Conservation (phyloP, 2,888 invertebrate genomes). For the Hymenopus coronatus region DNA sequence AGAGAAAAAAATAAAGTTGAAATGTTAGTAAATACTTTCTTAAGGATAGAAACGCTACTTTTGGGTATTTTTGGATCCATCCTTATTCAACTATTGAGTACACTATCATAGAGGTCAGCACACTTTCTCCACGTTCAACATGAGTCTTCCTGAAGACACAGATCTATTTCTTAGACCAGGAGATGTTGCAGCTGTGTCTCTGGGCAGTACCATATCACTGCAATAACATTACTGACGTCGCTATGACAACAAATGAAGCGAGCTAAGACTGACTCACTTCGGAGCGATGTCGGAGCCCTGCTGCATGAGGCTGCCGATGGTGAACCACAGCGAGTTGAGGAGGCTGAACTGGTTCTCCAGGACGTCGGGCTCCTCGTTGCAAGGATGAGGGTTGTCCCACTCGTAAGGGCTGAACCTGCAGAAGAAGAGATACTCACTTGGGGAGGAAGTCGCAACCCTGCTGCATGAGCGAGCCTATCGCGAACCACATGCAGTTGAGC, state of each 20-base stretch:
- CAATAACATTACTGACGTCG: not conserved
- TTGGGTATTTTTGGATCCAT: too few relatives aligned
- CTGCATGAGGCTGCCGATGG: conserved; percentile 88
- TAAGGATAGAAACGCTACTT: too few relatives aligned
- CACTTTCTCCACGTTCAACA: too few relatives aligned
- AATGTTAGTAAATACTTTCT: too few relatives aligned
- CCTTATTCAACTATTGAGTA: too few relatives aligned
- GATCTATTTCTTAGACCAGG: too few relatives aligned
- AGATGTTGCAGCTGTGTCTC: too few relatives aligned
- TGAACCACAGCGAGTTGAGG: conserved; percentile 93
- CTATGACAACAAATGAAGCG: not conserved
- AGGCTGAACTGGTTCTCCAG: conserved; percentile 89
- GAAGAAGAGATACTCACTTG: conserved; percentile 61
- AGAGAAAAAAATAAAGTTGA: too few relatives aligned
- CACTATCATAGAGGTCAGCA: too few relatives aligned
- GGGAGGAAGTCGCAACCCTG: conserved; percentile 95
- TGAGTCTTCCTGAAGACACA: too few relatives aligned
- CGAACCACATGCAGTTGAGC: conserved; percentile 96
- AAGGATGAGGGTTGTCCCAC: conserved; percentile 86
- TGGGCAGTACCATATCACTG: too few relatives aligned
- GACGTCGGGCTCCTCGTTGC: conserved; percentile 79
- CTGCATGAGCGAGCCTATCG: conserved; percentile 91
- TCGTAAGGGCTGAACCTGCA: conserved; percentile 88
- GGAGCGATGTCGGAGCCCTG: conserved; percentile 91
- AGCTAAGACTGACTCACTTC: conserved; percentile 62